Base-by-base conservation (phyloP, 2,888 invertebrate species). In the Xestobium rufovillosum region DNA sequence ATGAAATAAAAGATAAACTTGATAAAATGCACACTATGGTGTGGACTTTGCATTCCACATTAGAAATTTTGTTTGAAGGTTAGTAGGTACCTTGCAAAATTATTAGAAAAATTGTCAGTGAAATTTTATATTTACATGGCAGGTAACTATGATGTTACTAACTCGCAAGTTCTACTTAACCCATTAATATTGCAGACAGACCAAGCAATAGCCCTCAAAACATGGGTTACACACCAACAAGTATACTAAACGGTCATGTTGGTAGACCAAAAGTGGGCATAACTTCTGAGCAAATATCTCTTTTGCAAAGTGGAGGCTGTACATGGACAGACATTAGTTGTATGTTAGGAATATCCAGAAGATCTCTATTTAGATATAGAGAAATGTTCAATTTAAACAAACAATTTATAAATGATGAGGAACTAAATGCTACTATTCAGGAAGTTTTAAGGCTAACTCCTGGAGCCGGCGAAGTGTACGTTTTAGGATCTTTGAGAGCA, bases 391-490 rank as follows among this genome's bases (percentile, higher is more conserved):
- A 25, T 13, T 14, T 27, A 26, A 15, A 17, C 14, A 9, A 33
- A 8, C 11, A 10, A 11, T n/a, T 26, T 11, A 25, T 41, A 3
- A 27, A 13, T 26, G 23, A 38, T 30, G 38, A 41, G 11, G 38
- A 30, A 19, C 26, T 41, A 14, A 16, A 11, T 14, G 10, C 8
- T 10, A 17, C 19, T 8, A 40, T 41, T 12, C 15, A 17, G 12
- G 19, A 34, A 10, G 14, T 40, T 30, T 14, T 41, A n/a, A 16
- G 12, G 4, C 16, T 29, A 25, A 41, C 34, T 8, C 33, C 41
- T 8, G 30, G 34, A 34, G 30, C 34, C 13, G 41, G 34, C 4
- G 41, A 41, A 29, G 30, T 41, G 11, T 39, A 41, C 15, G 34
- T 41, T 11, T 17, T 41, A 4, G 41, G 41, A 14, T 25, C 26